Conservation (phyloP, 2,888 invertebrate genomes). For the Atrina japonica region DNA sequence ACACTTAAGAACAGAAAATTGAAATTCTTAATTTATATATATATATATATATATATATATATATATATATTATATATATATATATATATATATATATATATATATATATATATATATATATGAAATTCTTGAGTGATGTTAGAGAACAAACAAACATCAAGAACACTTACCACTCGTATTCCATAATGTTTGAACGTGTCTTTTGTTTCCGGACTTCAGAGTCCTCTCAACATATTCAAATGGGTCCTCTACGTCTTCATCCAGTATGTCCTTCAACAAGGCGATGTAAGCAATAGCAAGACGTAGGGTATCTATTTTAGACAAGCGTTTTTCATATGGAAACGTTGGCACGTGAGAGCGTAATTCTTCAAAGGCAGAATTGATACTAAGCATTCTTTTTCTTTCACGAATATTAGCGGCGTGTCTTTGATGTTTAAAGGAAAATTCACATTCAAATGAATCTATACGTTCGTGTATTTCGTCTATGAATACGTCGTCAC, state of each 20-base stretch:
- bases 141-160: background rate
- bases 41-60: background rate
- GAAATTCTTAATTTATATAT: background rate
- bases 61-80: background rate
- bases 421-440: conserved; percentile 85
- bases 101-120: background rate
- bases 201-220: conserved; percentile 86
- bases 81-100: background rate
- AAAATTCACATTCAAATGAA: conserved; percentile 40
- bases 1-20: background rate
- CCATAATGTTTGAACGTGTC: conserved; percentile 95
- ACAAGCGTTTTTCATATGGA: conserved; percentile 98
- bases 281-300: conserved; percentile 98
- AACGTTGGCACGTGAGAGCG: conserved; percentile 99
- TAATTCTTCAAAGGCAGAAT: conserved; percentile 95
- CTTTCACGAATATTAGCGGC: conserved; percentile 97
- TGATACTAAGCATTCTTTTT: conserved; percentile 98
- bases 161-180: conserved; percentile 92
- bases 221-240: conserved; percentile 96
- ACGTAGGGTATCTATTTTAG: conserved; percentile 98
- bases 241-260: conserved; percentile 91
- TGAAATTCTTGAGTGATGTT: too few relatives aligned
- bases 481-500: conserved; percentile 40
- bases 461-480: conserved; percentile 19
- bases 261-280: conserved; percentile 85